Evolutionary conservation across 92 coral and sea anemone species (phyloP), one percentile per base, ranked within the genome.

Genomic region (Zoanthus solanderi): DNA sequence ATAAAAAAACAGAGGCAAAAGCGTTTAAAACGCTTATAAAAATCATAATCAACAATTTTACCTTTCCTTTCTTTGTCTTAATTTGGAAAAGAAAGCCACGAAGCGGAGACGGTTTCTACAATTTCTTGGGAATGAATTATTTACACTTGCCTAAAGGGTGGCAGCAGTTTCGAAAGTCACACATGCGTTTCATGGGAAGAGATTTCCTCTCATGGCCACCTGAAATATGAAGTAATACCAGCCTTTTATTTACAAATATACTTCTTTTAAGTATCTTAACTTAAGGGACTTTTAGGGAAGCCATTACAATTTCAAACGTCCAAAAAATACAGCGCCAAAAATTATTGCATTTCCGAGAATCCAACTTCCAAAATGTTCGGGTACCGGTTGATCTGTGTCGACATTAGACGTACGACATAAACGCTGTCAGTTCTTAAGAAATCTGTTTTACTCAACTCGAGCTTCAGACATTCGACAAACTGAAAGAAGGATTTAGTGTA

Each of bases 181-280:
- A 65, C 85, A 81, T 67, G 85, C 85, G 85, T 81, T 60, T 81
- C 75, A 71, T 57, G 7, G 10, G n/a, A 52, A 15, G 42, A 69
- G 45, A 45, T 68, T 44, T 23, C 13, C 44, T 12, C 14, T 23
- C 18, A n/a, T 16, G 16, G 58, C 75, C 58, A 81, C 85, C 85
- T 63, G 85, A 67, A 81, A 1, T 47, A 81, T 81, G 85, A 81
- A 81, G 85, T 81, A 81, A 81, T 81, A 81, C 85, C 85, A 46
- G 85, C 63, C 42, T 46, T 81, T 14, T 81, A 46, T 81, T 81
- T 81, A 65, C 85, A 81, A 81, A 81, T 73, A 81, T 28, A 65
- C 31, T 79, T 81, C 63, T 29, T 32, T 23, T 37, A 58, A n/a
- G 48, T 81, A 8, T 50, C 60, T 81, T 14, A 48, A 66, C 17